Percentiles rank a stretch among this genome's conserved stretches.
Conservation (phyloP, 2,113 vertebrate species). For the Mungos mungo region DNA sequence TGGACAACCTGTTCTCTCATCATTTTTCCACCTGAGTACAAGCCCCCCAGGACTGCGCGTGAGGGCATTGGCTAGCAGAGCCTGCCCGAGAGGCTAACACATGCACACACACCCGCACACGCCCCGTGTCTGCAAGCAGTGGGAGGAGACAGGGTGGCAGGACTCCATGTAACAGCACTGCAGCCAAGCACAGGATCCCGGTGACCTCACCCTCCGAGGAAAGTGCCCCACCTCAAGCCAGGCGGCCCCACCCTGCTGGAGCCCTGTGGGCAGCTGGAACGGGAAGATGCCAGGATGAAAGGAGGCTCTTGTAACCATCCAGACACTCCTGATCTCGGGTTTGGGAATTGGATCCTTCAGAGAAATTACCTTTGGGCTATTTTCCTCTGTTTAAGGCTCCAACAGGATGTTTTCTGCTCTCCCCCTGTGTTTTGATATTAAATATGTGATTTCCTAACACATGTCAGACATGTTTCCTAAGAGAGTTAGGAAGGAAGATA, state of each 20-base stretch:
- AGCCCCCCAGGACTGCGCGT: not conserved
- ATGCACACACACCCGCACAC: fast-evolving
- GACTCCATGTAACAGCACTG: conserved; percentile 27
- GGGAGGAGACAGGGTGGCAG: conserved; percentile 50
- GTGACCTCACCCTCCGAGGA: conserved; percentile 58
- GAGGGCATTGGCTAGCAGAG: not conserved
- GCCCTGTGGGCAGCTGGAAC: not conserved
- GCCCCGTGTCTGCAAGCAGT: not conserved
- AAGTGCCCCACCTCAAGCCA: conserved; percentile 44
- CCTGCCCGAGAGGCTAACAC: not conserved
- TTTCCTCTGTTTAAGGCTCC: not conserved
- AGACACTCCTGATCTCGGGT: not conserved
- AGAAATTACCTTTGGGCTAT: not conserved
- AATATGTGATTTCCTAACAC: not conserved
- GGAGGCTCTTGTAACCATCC: conserved; percentile 56
- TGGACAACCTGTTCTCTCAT: not conserved
- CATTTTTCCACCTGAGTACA: not conserved
- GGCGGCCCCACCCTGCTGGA: not conserved
- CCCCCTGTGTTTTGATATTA: not conserved
- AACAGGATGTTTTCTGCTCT: not conserved
- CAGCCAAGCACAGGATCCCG: not conserved
- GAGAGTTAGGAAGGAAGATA: not conserved
- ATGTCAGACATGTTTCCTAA: not conserved
- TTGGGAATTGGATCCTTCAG: not conserved
- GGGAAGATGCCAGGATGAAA: not conserved